Percentiles rank a stretch among this genome's conserved stretches.
Conservation (phyloP, 2,888 invertebrate species). For the Orthosia gracilis region DNA sequence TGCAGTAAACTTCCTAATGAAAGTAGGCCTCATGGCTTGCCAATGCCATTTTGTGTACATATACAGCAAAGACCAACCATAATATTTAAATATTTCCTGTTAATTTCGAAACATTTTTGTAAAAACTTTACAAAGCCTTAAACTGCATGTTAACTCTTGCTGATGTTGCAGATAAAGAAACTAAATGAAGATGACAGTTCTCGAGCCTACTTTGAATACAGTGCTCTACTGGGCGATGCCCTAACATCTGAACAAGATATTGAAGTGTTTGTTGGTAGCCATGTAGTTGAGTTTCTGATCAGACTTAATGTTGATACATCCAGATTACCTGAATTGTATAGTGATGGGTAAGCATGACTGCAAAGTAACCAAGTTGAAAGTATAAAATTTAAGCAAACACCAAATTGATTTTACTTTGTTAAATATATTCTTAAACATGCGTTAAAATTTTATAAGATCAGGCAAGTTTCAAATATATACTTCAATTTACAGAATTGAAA, state of each 20-base stretch:
- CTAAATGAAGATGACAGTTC: conserved; percentile 89
- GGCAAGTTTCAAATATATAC: neutral
- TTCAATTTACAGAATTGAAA: conserved; percentile 77
- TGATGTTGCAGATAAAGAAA: conserved; percentile 82
- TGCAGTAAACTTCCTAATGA: neutral
- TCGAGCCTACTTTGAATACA: conserved; percentile 92
- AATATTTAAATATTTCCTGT: neutral
- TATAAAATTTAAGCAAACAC: no score
- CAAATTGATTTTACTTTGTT: no score
- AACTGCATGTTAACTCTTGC: conserved; percentile 1
- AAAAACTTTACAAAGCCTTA: neutral
- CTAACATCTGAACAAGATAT: conserved; percentile 91
- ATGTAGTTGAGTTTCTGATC: conserved; percentile 92
- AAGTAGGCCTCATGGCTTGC: neutral
- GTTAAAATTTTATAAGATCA: neutral
- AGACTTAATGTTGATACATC: conserved; percentile 92
- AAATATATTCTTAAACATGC: no score
- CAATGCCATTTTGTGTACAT: neutral
- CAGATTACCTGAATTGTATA: conserved; percentile 91
- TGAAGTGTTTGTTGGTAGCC: conserved; percentile 92
- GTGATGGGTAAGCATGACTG: conserved; percentile 82
- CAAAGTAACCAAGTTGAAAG: neutral
- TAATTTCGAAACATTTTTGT: no score
- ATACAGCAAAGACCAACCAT: neutral
- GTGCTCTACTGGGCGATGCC: conserved; percentile 90